Evolutionary conservation across 1,140 invertebrate genomes (phyloP).

Genomic region (Nasonia giraulti): DNA sequence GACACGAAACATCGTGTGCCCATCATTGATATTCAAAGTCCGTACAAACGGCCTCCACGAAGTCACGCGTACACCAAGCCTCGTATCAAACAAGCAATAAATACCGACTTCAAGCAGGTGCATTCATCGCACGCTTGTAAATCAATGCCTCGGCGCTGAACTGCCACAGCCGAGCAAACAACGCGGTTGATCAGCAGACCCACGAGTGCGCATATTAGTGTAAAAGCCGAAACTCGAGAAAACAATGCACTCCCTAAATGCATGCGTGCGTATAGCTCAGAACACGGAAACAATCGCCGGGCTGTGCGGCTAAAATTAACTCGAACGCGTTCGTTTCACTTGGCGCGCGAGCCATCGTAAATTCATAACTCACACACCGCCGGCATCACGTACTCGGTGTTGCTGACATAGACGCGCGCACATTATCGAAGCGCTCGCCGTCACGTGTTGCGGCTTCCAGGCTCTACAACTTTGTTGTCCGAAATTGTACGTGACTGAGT

Average conservation of each 20-base stretch:
- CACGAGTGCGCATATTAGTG: too few species aligned
- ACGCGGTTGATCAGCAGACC: not conserved
- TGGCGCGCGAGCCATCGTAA: not conserved
- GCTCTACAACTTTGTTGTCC: not conserved
- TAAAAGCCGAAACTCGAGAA: not conserved
- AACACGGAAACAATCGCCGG: not conserved
- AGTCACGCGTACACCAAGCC: not conserved
- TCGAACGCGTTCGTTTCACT: slow-evolving; percentile 13
- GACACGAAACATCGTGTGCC: too few species aligned
- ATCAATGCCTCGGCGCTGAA: not conserved
- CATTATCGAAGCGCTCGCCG: not conserved
- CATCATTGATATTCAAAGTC: too few species aligned
- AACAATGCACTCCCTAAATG: not conserved
- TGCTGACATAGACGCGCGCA: not conserved
- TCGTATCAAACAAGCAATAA: not conserved
- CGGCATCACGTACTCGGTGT: not conserved
- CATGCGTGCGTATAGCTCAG: not conserved
- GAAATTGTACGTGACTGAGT: slow-evolving; percentile 6
- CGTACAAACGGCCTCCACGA: too few species aligned
- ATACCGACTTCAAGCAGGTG: not conserved
- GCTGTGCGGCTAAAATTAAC: slow-evolving; percentile 12
- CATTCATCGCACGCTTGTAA: not conserved
- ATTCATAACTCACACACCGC: not conserved
- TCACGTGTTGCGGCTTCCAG: slow-evolving; percentile 28
- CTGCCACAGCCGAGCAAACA: not conserved